Evolutionary conservation across 2,888 invertebrate species (phyloP), one percentile per base, ranked within the genome.

Genomic region (Tetranychus truncatus): DNA sequence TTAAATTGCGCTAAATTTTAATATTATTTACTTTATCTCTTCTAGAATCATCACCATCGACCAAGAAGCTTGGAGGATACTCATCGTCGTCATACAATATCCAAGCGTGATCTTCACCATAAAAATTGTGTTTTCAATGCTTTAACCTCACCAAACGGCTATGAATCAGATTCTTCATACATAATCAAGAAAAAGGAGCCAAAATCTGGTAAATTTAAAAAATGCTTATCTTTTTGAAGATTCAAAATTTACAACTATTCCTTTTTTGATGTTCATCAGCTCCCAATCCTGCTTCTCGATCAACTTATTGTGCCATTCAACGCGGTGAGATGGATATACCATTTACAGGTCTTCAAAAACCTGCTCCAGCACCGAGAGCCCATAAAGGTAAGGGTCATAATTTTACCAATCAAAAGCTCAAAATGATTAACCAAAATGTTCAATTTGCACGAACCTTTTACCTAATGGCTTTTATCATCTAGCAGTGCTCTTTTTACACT

Each of bases 341-440:
- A 0, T 85, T 93, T 11, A 88, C 91, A 81, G 96, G 96, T 69
- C 88, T 96, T 81, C 87, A 95, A 71, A 95, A 95, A 81, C 89
- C 89, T 21, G 92, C 91, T 20, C 95, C 95, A 45, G 89, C 90
- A 82, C 87, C 77, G 69, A 80, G 80, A 55, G 45, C 74, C 24
- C 74, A 74, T 67, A 80, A 80, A 79, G 81, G 82, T 79, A 80
- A 80, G 74, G 77, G 34, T 0, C 78, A 69, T 77, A 75, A 9
- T 45, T 8, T 46, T 74, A 73, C 20, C 3, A 74, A 9, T 71
- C 9, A 44, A 18, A 20, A 4, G 15, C n/a, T 74, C 5, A 20
- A 20, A 66, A 66, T n/a, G 20, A 34, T 34, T 34, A 34, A 34
- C 34, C 34, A 34, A 34, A 34, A 34, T 34, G 34, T 34, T 34